A percentile compares a stretch with the other conserved stretches of the same genome.
Conservation (phyloP, 2,888 invertebrate species). For the Apoderus coryli region DNA sequence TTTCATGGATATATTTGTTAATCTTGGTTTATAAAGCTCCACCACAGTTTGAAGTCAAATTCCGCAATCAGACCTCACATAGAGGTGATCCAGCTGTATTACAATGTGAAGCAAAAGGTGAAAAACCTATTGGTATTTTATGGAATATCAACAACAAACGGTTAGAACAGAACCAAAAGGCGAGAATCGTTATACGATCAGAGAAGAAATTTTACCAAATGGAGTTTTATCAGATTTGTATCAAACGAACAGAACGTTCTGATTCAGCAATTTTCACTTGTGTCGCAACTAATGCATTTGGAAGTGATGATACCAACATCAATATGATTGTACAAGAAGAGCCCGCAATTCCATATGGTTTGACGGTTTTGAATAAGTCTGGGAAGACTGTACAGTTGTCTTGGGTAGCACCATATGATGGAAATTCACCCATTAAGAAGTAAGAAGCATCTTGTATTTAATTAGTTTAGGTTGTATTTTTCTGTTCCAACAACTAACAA, state of each 20-base stretch:
- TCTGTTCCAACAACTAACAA: background rate
- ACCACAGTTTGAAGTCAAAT: slow-evolving; percentile 84
- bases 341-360: slow-evolving; percentile 77
- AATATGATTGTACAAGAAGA: slow-evolving; percentile 90
- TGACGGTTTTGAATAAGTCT: slow-evolving; percentile 80
- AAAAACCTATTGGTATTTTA: slow-evolving; percentile 85
- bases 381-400: slow-evolving; percentile 81
- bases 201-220: slow-evolving; percentile 76
- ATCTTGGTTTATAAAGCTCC: slow-evolving; percentile 50
- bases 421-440: slow-evolving; percentile 78
- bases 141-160: slow-evolving; percentile 94
- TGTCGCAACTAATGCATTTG: slow-evolving; percentile 85
- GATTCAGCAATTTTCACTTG: slow-evolving; percentile 86
- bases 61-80: slow-evolving; percentile 80
- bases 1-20: background rate
- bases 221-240: slow-evolving; percentile 81
- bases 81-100: slow-evolving; percentile 82
- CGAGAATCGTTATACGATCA: slow-evolving; percentile 72
- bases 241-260: slow-evolving; percentile 74
- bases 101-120: slow-evolving; percentile 86
- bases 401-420: slow-evolving; percentile 86
- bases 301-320: slow-evolving; percentile 89
- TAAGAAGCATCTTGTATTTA: no score
- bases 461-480: slow-evolving; percentile 1
- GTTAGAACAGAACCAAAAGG: slow-evolving; percentile 81